phyloP scores from a whole-genome alignment of 1,140 invertebrate genomes.

The Tribolium madens region DNA sequence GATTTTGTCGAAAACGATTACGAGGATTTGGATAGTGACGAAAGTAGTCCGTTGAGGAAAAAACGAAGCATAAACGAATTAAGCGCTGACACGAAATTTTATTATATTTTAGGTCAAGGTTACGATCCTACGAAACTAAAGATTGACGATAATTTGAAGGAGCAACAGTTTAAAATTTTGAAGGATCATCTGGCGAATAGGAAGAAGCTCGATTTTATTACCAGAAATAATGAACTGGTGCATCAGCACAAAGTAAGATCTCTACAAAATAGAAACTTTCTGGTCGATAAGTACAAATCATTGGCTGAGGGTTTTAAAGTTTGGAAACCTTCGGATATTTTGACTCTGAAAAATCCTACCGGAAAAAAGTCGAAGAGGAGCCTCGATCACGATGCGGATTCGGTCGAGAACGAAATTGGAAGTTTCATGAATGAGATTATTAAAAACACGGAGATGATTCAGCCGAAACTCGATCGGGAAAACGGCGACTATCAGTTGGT shows the following conservation, averaged over 20 bases:
- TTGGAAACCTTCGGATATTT: slow-evolving; percentile 53
- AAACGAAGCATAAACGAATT: background rate
- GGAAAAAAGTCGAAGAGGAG: slow-evolving; percentile 16
- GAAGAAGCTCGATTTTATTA: background rate
- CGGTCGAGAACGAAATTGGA: slow-evolving; percentile 52
- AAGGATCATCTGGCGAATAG: slow-evolving; percentile 7
- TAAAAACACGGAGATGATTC: slow-evolving; percentile 24
- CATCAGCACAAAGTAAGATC: background rate
- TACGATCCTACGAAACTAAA: background rate
- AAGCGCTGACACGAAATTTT: background rate
- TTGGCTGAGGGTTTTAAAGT: slow-evolving; percentile 36
- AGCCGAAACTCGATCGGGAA: slow-evolving; percentile 29
- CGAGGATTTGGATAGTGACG: slow-evolving; percentile 33
- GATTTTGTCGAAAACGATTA: slow-evolving; percentile 30
- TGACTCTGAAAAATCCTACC: slow-evolving; percentile 29
- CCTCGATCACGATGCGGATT: slow-evolving; percentile 26
- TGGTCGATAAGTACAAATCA: slow-evolving; percentile 35
- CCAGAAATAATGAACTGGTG: background rate
- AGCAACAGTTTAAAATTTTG: slow-evolving; percentile 5
- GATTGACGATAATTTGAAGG: slow-evolving; percentile 23
- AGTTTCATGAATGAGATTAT: slow-evolving; percentile 28
- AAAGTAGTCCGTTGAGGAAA: background rate
- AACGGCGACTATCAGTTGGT: slow-evolving; percentile 35
- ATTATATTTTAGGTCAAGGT: background rate
- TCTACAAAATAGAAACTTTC: background rate